These are phyloP conservation scores for Nycticryphes semicollaris DNA, from an alignment of 2,113 vertebrate genomes.

Conservation along the genomic window DNA sequence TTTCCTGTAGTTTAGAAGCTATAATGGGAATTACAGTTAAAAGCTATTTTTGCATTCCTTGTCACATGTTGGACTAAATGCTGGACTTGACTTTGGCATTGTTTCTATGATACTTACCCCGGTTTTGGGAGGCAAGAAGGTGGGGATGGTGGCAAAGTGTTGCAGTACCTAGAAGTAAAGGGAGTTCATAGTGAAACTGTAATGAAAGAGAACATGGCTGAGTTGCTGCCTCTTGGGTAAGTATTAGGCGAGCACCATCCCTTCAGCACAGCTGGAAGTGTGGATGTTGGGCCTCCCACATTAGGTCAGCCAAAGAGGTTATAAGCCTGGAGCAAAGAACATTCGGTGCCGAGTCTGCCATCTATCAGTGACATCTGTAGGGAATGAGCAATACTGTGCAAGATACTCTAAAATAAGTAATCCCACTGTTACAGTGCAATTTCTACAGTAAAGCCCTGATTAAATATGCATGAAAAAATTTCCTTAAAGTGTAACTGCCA, in stretches of 20 bases:
- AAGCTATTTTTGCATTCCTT: neutral
- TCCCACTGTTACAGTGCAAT: neutral
- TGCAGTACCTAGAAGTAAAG: neutral
- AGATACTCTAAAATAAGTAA: neutral
- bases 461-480: neutral
- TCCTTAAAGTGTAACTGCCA: neutral
- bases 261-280: neutral
- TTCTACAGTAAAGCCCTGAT: neutral
- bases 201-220: neutral
- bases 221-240: neutral
- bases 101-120: neutral
- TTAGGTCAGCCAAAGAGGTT: neutral
- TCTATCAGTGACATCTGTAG: neutral
- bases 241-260: neutral
- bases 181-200: neutral
- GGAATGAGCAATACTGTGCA: neutral
- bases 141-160: neutral
- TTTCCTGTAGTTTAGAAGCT: neutral
- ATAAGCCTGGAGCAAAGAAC: neutral
- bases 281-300: neutral
- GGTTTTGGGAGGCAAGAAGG: neutral
- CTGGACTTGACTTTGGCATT: neutral
- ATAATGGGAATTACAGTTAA: neutral
- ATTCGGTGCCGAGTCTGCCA: accelerated
- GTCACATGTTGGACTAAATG: neutral